Conservation (phyloP, 2,797 vertebrate species). For the Pagetopsis macropterus region DNA sequence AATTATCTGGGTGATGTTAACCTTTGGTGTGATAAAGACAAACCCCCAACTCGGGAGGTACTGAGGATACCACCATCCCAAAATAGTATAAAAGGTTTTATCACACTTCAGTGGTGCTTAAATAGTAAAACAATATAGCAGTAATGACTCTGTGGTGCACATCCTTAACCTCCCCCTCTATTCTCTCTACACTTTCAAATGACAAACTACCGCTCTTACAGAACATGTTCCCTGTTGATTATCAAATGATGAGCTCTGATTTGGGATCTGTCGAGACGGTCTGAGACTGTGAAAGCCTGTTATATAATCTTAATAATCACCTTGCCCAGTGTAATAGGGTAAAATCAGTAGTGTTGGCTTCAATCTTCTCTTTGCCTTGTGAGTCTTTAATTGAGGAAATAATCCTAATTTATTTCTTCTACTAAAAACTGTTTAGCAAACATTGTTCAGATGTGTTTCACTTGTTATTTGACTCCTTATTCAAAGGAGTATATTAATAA, state of each 20-base stretch:
- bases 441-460: constrained; percentile 6
- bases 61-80: constrained; percentile 34
- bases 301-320: constrained; percentile 47
- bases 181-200: constrained; percentile 25
- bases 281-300: constrained; percentile 38
- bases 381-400: constrained; percentile 12
- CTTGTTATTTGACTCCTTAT: neutral
- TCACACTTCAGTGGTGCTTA: constrained; percentile 35
- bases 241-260: constrained; percentile 53
- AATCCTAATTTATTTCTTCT: neutral
- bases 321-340: constrained; percentile 22
- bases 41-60: constrained; percentile 48
- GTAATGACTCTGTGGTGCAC: constrained; percentile 9
- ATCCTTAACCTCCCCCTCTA: constrained; percentile 8
- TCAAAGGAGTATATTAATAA: constrained; percentile 19
- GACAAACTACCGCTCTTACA: constrained; percentile 22
- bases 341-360: constrained; percentile 5
- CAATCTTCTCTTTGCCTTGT: constrained; percentile 1
- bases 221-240: constrained; percentile 28
- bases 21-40: constrained; percentile 69
- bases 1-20: constrained; percentile 60
- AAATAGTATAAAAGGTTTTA: constrained; percentile 50
- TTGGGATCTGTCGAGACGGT: constrained; percentile 42
- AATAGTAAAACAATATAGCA: constrained; percentile 47
- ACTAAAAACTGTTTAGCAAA: constrained; percentile 12